Evolutionary conservation across 2,888 invertebrate species (phyloP).

Genomic region (Tachina grossa): DNA sequence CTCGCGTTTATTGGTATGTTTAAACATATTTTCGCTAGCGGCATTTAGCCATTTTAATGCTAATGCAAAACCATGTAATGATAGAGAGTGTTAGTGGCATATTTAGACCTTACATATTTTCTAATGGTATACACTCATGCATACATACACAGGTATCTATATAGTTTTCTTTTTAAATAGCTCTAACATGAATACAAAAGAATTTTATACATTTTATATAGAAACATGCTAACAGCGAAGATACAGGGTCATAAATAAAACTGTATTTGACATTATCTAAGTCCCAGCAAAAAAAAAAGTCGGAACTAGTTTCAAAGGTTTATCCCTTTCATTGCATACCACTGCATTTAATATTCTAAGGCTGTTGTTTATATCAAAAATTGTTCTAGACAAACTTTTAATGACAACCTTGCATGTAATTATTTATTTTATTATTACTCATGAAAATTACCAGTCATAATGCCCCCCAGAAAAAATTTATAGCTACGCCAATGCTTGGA

Average conservation of each 20-base stretch:
- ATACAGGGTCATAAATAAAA: conserved; percentile 34
- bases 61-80: conserved; percentile 20
- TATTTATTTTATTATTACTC: too few species aligned
- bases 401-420: too few species aligned
- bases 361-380: too few species aligned
- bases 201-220: conserved; percentile 8
- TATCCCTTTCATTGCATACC: too few species aligned
- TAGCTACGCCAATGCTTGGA: too few species aligned
- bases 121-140: background rate
- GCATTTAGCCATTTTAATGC: conserved; percentile 52
- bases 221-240: background rate
- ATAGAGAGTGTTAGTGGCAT: conserved; percentile 49
- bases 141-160: too few species aligned
- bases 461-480: too few species aligned
- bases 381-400: too few species aligned
- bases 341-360: too few species aligned
- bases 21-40: conserved; percentile 8
- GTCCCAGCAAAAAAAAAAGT: too few species aligned
- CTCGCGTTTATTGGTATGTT: conserved; percentile 23
- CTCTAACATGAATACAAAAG: conserved; percentile 31
- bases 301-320: too few species aligned
- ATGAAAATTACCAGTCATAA: too few species aligned
- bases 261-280: background rate
- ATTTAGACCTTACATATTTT: conserved; percentile 51
- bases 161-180: conserved; percentile 35